Evolutionary conservation across 2,888 invertebrate species (phyloP).

Genomic region (Meteorus colon): DNA sequence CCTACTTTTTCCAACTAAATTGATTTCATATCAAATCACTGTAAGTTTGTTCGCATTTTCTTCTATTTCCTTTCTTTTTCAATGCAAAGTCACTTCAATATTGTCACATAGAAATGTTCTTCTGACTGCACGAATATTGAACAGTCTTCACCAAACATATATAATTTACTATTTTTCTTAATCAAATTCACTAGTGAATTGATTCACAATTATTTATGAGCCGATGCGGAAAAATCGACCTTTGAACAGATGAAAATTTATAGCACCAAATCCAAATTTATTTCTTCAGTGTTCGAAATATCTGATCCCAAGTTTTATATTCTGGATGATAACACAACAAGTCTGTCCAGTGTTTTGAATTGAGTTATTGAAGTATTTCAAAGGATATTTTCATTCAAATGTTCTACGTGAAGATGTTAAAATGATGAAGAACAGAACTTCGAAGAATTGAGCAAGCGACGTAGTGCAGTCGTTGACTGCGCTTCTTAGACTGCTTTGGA

Average conservation of each 20-base stretch:
- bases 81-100: background rate
- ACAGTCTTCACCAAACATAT: slow-evolving; percentile 4
- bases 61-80: background rate
- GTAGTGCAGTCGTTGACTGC: slow-evolving; percentile 72
- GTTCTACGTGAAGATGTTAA: slow-evolving; percentile 18
- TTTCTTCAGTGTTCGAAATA: no score
- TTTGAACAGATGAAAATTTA: background rate
- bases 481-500: slow-evolving; percentile 70
- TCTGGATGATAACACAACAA: no score
- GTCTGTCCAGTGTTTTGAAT: no score
- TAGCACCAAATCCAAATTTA: background rate
- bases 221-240: background rate
- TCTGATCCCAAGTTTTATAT: no score
- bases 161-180: background rate
- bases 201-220: background rate
- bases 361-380: no score
- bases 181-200: background rate
- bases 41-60: background rate
- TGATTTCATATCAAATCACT: background rate
- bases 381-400: background rate
- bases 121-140: background rate
- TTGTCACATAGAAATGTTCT: slow-evolving; percentile 3
- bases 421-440: slow-evolving; percentile 31
- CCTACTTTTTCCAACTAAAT: background rate
- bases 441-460: slow-evolving; percentile 42